Percentiles rank a stretch among this genome's conserved stretches.
Evolutionary conservation across 37 sponge, comb jelly and placozoan species (phyloP).

Genomic region (Crambe crambe): DNA sequence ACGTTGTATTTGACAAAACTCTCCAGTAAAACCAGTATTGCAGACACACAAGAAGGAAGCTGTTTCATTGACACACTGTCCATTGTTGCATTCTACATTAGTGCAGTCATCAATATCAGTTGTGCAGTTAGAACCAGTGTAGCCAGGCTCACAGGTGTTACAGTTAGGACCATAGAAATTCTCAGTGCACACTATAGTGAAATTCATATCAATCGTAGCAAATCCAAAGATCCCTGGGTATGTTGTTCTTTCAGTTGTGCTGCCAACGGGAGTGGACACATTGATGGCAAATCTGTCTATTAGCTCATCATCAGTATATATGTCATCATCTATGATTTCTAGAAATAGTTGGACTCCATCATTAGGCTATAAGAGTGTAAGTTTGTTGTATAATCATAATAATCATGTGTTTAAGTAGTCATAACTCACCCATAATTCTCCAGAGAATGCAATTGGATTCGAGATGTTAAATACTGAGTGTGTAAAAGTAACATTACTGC

Average conservation of each 20-base stretch:
- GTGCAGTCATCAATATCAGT: conserved; percentile 20
- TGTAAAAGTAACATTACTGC: background rate
- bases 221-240: conserved; percentile 10
- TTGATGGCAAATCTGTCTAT: conserved; percentile 23
- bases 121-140: background rate
- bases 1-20: conserved; percentile 29
- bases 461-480: background rate
- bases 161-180: background rate
- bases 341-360: background rate
- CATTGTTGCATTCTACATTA: conserved; percentile 48
- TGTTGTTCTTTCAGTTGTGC: background rate
- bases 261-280: background rate
- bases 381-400: no score
- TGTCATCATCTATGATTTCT: background rate
- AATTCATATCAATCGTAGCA: background rate
- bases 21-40: conserved; percentile 43
- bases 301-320: background rate
- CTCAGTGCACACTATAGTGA: background rate
- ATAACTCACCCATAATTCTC: background rate
- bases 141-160: background rate
- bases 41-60: conserved; percentile 47
- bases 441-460: background rate
- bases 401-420: no score
- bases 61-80: conserved; percentile 36
- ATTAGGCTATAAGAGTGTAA: no score